These are phyloP conservation scores for Crioceris asparagi DNA, from an alignment of 2,888 invertebrate species.

Conservation along the genomic window DNA sequence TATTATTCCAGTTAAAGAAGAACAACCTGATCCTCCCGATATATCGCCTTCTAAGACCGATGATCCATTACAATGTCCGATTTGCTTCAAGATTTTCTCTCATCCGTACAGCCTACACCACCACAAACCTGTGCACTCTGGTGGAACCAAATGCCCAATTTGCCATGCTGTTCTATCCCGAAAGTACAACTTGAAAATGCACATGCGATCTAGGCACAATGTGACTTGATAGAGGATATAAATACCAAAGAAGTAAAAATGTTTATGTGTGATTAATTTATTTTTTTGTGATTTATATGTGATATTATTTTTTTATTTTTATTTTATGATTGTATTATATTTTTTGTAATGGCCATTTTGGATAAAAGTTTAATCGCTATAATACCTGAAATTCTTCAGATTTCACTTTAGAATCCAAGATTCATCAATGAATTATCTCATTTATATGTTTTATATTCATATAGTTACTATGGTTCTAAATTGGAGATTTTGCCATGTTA, in stretches of 20 bases:
- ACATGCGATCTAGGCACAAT: slow-evolving; percentile 18
- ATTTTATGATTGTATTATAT: neutral
- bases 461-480: too few species aligned
- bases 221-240: slow-evolving; percentile 10
- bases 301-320: neutral
- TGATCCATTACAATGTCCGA: slow-evolving; percentile 16
- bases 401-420: neutral
- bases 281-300: neutral
- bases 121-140: slow-evolving; percentile 19
- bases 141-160: slow-evolving; percentile 20
- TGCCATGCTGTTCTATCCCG: slow-evolving; percentile 21
- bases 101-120: slow-evolving; percentile 19
- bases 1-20: slow-evolving; percentile 15
- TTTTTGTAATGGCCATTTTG: neutral
- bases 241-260: too few species aligned
- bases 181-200: slow-evolving; percentile 20
- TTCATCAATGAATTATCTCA: neutral
- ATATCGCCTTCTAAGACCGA: slow-evolving; percentile 4
- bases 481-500: too few species aligned
- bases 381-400: too few species aligned
- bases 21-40: slow-evolving; percentile 5
- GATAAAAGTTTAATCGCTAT: neutral
- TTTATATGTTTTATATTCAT: neutral
- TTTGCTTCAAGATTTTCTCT: slow-evolving; percentile 17
- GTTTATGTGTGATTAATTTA: too few species aligned